Percentiles rank a stretch among this genome's conserved stretches.
phyloP scores from a whole-genome alignment of 1,140 invertebrate species.

The Drosophila nigromelanica region DNA sequence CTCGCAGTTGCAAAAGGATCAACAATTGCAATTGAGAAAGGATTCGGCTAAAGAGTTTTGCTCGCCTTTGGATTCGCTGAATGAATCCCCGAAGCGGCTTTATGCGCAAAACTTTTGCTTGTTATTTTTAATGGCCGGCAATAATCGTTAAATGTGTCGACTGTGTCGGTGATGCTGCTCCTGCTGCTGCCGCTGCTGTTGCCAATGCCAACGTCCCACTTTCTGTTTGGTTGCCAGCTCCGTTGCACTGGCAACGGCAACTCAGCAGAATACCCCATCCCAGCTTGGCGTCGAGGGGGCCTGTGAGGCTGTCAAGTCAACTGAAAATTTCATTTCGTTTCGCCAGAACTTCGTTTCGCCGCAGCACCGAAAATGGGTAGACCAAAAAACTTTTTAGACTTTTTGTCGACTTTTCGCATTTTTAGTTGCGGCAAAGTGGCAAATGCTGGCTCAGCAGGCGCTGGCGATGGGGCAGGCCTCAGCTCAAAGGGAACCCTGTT shows the following conservation, averaged over 20 bases:
- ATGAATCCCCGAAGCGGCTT: slow-evolving; percentile 82
- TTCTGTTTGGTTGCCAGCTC: slow-evolving; percentile 51
- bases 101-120: slow-evolving; percentile 82
- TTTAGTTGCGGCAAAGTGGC: slow-evolving; percentile 73
- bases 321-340: slow-evolving; percentile 82
- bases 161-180: slow-evolving; percentile 45
- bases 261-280: slow-evolving; percentile 57
- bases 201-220: slow-evolving; percentile 41
- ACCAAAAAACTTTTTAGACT: slow-evolving; percentile 77
- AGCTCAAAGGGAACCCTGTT: slow-evolving; percentile 18
- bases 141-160: slow-evolving; percentile 83
- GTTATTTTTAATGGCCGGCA: slow-evolving; percentile 80
- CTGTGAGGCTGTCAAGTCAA: slow-evolving; percentile 67
- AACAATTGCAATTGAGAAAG: slow-evolving; percentile 82
- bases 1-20: slow-evolving; percentile 72
- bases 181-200: slow-evolving; percentile 19
- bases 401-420: slow-evolving; percentile 82
- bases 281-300: slow-evolving; percentile 1
- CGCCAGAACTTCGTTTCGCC: slow-evolving; percentile 38
- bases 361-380: slow-evolving; percentile 38
- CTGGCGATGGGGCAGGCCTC: not conserved
- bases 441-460: slow-evolving; percentile 75
- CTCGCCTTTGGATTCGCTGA: slow-evolving; percentile 67
- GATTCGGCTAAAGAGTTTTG: slow-evolving; percentile 74
- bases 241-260: slow-evolving; percentile 57